Base-by-base conservation (phyloP, 2,888 invertebrate genomes). In the Neuroscelio doddi region DNA sequence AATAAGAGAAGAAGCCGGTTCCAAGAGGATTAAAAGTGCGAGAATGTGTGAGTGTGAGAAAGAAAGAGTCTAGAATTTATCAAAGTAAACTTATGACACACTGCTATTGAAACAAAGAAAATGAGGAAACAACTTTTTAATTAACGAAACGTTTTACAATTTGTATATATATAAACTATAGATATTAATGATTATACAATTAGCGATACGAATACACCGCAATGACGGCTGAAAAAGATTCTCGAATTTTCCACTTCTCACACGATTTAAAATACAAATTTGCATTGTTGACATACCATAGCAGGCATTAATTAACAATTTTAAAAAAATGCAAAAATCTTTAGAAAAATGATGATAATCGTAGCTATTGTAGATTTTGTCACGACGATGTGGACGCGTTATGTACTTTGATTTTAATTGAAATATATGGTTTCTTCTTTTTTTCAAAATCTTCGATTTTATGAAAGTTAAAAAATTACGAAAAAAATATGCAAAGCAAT, bases 121-220 rank as follows among this genome's bases (percentile, higher is more conserved):
- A 34, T 41, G 46, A 45, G 12, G 45, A 56, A 63, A 56, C 46
- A 62, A 67, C 64, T 70, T 70, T 70, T 70, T 64, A 59, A 80
- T 80, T 78, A 77, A 78, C 71, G 72, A 77, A 61, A 74, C 72
- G 80, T 82, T 81, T 82, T 81, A 80, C 80, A 80, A 81, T 82
- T 82, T 82, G 80, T 82, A 82, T 73, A 82, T 82, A 82, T 82
- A 80, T 77, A 73, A 78, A 80, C 57, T 77, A 79, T 78, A 77
- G 72, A 72, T 75, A 69, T 63, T 51, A 56, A 64, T 61, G 50
- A 65, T 63, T 64, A 66, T 64, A 69, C 41, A 47, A 64, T 57
- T 65, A 65, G 64, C 24, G 42, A 64, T 39, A 59, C 47, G 57
- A 17, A 32, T 47, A 27, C 17, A 36, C 34, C 36, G 29, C 38